Percentiles rank a stretch among this genome's conserved stretches.
phyloP scores from a whole-genome alignment of 2,797 vertebrate genomes.

The Hephaestus fuliginosus region DNA sequence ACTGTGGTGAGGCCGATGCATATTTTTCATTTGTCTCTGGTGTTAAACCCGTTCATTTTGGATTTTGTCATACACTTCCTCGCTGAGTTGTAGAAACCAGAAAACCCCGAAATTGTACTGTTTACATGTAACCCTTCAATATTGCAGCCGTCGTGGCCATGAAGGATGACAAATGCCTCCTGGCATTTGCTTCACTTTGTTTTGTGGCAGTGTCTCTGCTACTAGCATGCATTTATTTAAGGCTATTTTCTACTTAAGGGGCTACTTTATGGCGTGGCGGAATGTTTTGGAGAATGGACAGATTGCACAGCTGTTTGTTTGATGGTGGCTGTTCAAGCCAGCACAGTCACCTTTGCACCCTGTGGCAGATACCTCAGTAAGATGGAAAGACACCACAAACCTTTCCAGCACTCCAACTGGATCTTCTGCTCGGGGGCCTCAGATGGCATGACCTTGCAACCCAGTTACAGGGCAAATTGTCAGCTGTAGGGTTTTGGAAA shows the following conservation, averaged over 20 bases:
- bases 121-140: slow-evolving; percentile 88
- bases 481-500: slow-evolving; percentile 39
- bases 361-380: slow-evolving; percentile 70
- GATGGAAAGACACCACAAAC: slow-evolving; percentile 67
- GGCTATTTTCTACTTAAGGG: slow-evolving; percentile 74
- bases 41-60: slow-evolving; percentile 87
- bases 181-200: slow-evolving; percentile 80
- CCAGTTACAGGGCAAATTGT: slow-evolving; percentile 47
- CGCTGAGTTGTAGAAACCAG: slow-evolving; percentile 85
- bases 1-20: slow-evolving; percentile 83
- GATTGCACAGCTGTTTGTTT: slow-evolving; percentile 76
- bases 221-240: slow-evolving; percentile 79
- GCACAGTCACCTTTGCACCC: slow-evolving; percentile 74
- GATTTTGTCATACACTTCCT: slow-evolving; percentile 86
- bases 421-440: slow-evolving; percentile 45
- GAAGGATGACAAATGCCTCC: slow-evolving; percentile 83
- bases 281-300: slow-evolving; percentile 63
- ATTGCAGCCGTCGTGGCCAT: slow-evolving; percentile 77
- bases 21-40: slow-evolving; percentile 87
- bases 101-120: slow-evolving; percentile 88
- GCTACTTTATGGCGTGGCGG: slow-evolving; percentile 72
- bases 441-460: slow-evolving; percentile 62
- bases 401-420: slow-evolving; percentile 42
- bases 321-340: slow-evolving; percentile 64
- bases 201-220: slow-evolving; percentile 80